Base-by-base conservation (phyloP, 2,888 invertebrate genomes). In the Scrobipalpa costella region DNA sequence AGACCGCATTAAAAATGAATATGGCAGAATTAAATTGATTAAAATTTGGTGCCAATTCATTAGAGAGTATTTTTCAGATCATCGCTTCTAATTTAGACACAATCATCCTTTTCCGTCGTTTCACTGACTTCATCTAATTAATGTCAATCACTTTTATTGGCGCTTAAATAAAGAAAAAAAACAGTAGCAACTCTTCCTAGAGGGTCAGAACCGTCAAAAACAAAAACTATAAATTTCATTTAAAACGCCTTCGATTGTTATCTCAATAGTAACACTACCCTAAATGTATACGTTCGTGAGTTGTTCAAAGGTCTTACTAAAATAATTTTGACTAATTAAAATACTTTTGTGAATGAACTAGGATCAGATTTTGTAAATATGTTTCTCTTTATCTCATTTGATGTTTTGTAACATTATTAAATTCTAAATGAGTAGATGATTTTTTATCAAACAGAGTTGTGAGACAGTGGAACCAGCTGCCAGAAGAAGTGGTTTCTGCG, bases 81-180 rank as follows among this genome's bases (percentile, higher is more conserved):
- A 19, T 55, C 69, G 65, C 75, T 68, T 66, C 36, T 68, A 13
- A 57, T 63, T 64, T 66, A 49, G 13, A 63, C 52, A 19, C 61
- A 49, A 15, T 62, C 36, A 67, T 61, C 61, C 65, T 68, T 70
- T 73, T 71, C 70, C 68, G 67, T 71, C 73, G 69, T 69, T 71
- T 79, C 78, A 79, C 81, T 79, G 80, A 79, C 65, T 69, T 69
- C 64, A 73, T 79, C 69, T 77, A 83, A 84, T 85, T 79, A 85
- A 84, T 83, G 87, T 86, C 86, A 87, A 84, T 88, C 85, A 86
- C 74, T 83, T 89, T 88, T 88, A 88, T 84, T 81, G 80, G 79
- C 77, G 81, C 84, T 84, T 81, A 81, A 85, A 86, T 84, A 87
- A 85, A 86, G 3, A 87, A 85, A 86, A 78, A 88, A 86, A 85